phyloP scores from a whole-genome alignment of 2,113 vertebrate genomes.

The Fregetta grallaria region DNA sequence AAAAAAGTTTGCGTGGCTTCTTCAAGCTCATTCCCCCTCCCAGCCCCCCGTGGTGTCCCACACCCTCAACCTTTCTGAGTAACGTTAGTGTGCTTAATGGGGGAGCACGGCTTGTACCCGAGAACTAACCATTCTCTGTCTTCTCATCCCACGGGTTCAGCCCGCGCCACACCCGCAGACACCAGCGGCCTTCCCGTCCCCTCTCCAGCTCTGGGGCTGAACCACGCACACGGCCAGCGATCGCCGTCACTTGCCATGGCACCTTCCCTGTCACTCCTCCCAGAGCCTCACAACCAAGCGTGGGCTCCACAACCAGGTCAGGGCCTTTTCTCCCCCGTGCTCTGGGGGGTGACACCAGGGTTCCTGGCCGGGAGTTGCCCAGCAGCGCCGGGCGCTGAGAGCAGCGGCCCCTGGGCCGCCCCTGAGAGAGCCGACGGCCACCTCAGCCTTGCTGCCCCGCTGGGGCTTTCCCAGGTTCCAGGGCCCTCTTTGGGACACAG shows the following conservation, averaged over 20 bases:
- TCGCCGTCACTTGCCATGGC: fast-evolving
- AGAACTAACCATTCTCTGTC: background rate
- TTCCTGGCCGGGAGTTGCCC: too few species aligned
- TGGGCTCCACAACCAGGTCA: fast-evolving
- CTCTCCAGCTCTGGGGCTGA: too few species aligned
- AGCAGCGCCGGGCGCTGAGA: too few species aligned
- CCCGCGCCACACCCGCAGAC: too few species aligned
- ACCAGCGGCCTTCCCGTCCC: too few species aligned
- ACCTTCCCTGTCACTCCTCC: background rate
- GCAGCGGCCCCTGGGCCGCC: background rate
- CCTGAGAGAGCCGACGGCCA: background rate
- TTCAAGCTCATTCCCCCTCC: background rate
- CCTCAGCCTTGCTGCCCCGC: background rate
- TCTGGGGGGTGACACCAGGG: background rate
- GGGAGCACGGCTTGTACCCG: fast-evolving
- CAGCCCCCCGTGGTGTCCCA: too few species aligned
- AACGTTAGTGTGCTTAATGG: fast-evolving
- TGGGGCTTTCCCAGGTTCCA: background rate
- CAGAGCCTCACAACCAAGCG: fast-evolving
- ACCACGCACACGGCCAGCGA: fast-evolving
- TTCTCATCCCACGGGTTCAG: background rate
- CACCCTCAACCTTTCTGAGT: background rate
- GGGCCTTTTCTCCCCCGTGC: background rate
- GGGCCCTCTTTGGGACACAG: too few species aligned
- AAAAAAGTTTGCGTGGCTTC: background rate